phyloP scores from a whole-genome alignment of 1,140 invertebrate species.

The Aphidius gifuensis region DNA sequence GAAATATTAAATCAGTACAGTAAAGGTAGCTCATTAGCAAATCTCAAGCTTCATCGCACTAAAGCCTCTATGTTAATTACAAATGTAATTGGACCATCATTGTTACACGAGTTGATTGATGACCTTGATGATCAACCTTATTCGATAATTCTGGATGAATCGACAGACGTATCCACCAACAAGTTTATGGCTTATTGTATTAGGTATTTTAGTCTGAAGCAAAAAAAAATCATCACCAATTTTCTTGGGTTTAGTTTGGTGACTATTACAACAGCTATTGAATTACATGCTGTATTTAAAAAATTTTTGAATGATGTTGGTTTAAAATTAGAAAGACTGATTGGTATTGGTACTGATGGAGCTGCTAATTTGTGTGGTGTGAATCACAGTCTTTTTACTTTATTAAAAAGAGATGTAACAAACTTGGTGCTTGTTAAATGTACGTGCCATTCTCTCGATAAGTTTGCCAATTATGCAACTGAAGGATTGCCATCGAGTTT shows the following conservation, averaged over 20 bases:
- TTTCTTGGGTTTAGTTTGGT: constrained; percentile 28
- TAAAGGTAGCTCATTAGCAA: constrained; percentile 6
- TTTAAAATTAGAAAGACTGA: no score
- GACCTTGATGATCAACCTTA: constrained; percentile 24
- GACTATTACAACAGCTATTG: constrained; percentile 20
- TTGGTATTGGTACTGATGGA: no score
- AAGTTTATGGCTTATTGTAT: constrained; percentile 31
- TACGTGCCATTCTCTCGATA: no score
- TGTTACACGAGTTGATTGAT: constrained; percentile 26
- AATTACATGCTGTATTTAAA: constrained; percentile 7
- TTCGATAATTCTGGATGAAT: constrained; percentile 31
- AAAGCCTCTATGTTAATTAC: constrained; percentile 37
- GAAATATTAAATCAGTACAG: constrained; percentile 15
- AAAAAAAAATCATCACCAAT: constrained; percentile 23
- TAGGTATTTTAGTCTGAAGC: constrained; percentile 22
- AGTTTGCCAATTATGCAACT: no score
- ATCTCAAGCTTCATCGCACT: constrained; percentile 32
- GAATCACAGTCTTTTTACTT: no score
- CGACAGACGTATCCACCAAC: constrained; percentile 25
- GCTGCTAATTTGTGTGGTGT: no score
- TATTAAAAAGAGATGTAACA: no score
- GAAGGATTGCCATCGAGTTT: no score
- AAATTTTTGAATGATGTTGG: constrained; percentile 15
- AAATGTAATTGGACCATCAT: constrained; percentile 27
- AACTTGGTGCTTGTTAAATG: no score